Evolutionary conservation across 2,113 vertebrate genomes (phyloP).

Genomic region (Diadophis punctatus): DNA sequence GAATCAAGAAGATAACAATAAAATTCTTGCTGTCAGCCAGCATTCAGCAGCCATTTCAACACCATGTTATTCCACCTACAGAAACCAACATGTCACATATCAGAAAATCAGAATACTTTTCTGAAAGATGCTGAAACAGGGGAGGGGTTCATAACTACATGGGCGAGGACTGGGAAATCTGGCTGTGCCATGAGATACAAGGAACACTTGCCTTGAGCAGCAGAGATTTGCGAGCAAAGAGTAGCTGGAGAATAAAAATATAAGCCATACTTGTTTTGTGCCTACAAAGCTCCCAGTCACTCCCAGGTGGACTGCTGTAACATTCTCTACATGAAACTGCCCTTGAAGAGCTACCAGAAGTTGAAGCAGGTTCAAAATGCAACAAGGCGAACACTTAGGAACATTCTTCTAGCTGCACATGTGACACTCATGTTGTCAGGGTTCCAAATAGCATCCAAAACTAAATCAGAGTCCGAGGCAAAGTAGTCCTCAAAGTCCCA

Average conservation of each 20-base stretch:
- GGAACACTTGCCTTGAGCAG: background rate
- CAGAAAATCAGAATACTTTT: background rate
- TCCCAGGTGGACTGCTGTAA: background rate
- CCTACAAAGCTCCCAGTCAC: background rate
- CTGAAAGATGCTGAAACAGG: background rate
- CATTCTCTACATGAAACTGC: background rate
- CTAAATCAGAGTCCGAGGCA: too few species aligned
- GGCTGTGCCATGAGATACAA: background rate
- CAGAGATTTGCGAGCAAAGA: background rate
- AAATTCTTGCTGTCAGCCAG: background rate
- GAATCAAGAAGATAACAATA: background rate
- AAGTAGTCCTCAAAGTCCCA: too few species aligned
- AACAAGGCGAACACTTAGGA: background rate
- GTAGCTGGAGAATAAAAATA: background rate
- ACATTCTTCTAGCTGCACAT: background rate
- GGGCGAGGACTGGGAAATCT: background rate
- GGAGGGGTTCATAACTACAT: background rate
- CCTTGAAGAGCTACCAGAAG: background rate
- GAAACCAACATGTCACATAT: background rate
- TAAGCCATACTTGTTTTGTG: background rate
- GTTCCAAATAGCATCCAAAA: too few species aligned
- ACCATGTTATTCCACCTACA: background rate
- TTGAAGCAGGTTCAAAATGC: background rate
- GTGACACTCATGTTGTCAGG: background rate
- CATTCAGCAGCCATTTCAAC: background rate